Conservation (phyloP, 1,140 invertebrate genomes). For the Solen grandis region DNA sequence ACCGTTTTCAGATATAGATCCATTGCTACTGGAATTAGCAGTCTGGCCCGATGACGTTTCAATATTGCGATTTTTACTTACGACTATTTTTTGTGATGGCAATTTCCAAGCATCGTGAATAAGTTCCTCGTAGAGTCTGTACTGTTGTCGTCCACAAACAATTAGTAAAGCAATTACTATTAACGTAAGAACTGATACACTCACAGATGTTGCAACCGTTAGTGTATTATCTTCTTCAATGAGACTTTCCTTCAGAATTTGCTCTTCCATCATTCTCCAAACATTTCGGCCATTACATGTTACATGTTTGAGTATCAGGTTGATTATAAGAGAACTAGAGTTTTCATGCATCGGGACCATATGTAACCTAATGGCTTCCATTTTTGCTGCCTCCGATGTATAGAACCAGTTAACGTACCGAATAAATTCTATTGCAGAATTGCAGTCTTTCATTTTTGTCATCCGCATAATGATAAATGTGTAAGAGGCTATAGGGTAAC, state of each 20-base stretch:
- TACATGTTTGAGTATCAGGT: conserved; percentile 59
- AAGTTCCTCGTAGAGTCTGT: conserved; percentile 58
- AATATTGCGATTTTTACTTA: conserved; percentile 51
- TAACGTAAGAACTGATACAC: conserved; percentile 49
- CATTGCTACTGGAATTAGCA: conserved; percentile 18
- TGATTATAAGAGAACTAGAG: conserved; percentile 32
- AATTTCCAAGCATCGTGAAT: conserved; percentile 71
- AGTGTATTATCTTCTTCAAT: conserved; percentile 49
- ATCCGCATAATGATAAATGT: conserved; percentile 70
- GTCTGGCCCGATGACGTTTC: conserved; percentile 15
- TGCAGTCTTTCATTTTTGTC: conserved; percentile 62
- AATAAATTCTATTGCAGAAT: conserved; percentile 67
- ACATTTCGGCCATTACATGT: conserved; percentile 64
- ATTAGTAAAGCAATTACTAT: conserved; percentile 17
- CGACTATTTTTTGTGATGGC: conserved; percentile 63
- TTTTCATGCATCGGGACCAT: conserved; percentile 63
- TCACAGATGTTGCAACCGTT: conserved; percentile 49
- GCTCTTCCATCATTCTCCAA: conserved; percentile 51
- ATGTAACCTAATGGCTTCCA: conserved; percentile 16
- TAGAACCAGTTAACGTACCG: conserved; percentile 72
- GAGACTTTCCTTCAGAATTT: conserved; percentile 59
- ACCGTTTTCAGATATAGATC: conserved; percentile 53
- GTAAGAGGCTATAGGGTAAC: conserved; percentile 71
- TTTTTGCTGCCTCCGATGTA: conserved; percentile 26
- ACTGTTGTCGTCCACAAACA: conserved; percentile 41